Percentiles rank a stretch among this genome's conserved stretches.
phyloP scores from a whole-genome alignment of 2,888 invertebrate genomes.

The Cinara cedri region DNA sequence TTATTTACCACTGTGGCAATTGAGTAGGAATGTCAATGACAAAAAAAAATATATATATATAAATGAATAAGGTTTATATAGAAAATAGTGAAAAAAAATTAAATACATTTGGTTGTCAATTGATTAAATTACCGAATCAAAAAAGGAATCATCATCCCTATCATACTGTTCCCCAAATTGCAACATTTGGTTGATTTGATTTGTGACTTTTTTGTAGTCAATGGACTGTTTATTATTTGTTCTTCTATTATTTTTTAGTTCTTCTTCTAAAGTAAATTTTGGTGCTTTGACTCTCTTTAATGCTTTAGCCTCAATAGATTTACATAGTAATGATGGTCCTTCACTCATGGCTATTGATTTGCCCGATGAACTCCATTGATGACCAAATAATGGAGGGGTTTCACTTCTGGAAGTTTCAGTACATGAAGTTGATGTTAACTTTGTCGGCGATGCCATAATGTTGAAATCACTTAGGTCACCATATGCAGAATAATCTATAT shows the following conservation, averaged over 20 bases:
- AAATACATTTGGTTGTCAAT: too few relatives aligned
- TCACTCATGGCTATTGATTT: slow-evolving; percentile 31
- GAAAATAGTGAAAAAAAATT: too few relatives aligned
- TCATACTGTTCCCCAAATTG: too few relatives aligned
- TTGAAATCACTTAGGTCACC: neutral
- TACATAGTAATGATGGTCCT: slow-evolving; percentile 28
- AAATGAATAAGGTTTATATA: too few relatives aligned
- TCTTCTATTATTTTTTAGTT: neutral
- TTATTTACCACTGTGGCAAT: too few relatives aligned
- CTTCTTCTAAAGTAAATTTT: slow-evolving; percentile 32
- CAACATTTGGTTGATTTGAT: too few relatives aligned
- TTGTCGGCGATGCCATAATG: slow-evolving; percentile 16
- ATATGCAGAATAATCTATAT: neutral
- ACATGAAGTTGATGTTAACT: neutral
- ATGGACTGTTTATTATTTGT: neutral
- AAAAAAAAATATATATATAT: too few relatives aligned
- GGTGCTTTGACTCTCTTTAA: slow-evolving; percentile 38
- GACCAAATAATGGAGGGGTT: slow-evolving; percentile 25
- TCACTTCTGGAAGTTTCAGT: slow-evolving; percentile 27
- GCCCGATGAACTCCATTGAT: neutral
- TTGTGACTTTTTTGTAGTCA: too few relatives aligned
- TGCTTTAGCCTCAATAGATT: slow-evolving; percentile 23
- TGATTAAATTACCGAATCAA: too few relatives aligned
- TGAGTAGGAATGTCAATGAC: too few relatives aligned
- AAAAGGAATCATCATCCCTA: too few relatives aligned